A percentile compares a stretch with the other conserved stretches of the same genome.
phyloP scores from a whole-genome alignment of 2,797 vertebrate genomes.

The Cercopithecus petaurista region DNA sequence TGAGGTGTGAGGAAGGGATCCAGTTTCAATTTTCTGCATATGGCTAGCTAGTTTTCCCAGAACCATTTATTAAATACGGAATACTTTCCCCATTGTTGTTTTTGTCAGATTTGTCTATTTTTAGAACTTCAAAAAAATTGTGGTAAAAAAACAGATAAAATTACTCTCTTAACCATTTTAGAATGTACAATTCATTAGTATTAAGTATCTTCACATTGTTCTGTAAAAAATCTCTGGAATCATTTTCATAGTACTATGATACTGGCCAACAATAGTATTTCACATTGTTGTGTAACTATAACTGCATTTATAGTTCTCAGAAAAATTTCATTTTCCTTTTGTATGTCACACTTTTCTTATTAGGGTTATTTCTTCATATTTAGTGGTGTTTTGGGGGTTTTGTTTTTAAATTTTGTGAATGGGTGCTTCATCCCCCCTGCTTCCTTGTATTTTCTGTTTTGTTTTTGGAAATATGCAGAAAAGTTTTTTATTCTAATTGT shows the following conservation, averaged over 20 bases:
- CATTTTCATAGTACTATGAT: not conserved
- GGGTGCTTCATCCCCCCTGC: not conserved
- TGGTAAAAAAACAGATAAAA: not conserved
- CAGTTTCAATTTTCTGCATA: not conserved
- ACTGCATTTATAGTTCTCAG: not conserved
- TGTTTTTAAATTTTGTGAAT: not conserved
- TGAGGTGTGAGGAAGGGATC: not conserved
- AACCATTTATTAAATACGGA: not conserved
- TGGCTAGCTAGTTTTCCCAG: not conserved
- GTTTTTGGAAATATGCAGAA: not conserved
- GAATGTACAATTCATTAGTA: not conserved
- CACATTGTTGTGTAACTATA: not conserved
- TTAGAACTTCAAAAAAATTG: not conserved
- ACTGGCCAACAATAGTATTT: not conserved
- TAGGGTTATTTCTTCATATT: not conserved
- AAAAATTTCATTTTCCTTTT: conserved; percentile 6
- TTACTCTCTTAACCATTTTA: not conserved
- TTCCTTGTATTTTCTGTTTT: not conserved
- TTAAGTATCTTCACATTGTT: not conserved
- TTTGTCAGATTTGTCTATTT: not conserved
- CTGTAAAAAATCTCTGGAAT: not conserved
- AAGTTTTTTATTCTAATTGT: not conserved
- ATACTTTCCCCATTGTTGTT: not conserved
- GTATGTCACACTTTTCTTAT: not conserved
- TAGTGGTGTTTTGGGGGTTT: not conserved